Base-by-base conservation (phyloP, 1,140 invertebrate genomes). In the Drosophila nigromelanica region DNA sequence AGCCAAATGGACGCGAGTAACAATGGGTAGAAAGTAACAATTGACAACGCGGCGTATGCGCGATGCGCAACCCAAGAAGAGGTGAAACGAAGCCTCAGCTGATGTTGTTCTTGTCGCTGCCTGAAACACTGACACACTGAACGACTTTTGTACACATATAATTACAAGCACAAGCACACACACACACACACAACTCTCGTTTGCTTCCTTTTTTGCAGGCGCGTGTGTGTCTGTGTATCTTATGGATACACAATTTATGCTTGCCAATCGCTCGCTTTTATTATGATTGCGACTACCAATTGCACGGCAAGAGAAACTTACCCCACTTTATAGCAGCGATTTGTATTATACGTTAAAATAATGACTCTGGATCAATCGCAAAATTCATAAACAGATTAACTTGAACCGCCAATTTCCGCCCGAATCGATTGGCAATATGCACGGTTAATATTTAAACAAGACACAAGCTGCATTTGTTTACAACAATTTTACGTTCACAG, bases 161-260 rank as follows among this genome's bases (percentile, higher is more conserved):
- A 54, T 56, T 40, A 63, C 51, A 50, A 45, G 40, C 43, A 43
- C 48, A 51, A n/a, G n/a, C 10, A 56, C n/a, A 43, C 66, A 63
- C 58, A 59, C 30, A 68, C 15, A 14, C 24, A 14, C 5, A 14
- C 35, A 52, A 63, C 37, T 50, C 42, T 55, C 51, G 40, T 11
- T 55, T 39, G 40, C n/a, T 67, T 50, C 43, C 55, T 35, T 51
- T 68, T 45, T 35, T 43, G 64, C 61, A 75, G 45, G 62, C 58
- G 60, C 60, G 43, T 47, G 18, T 64, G 73, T 79, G 45, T 67
- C 55, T 79, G 73, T 86, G 73, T 85, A 80, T 83, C 75, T 83
- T 72, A 89, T 89, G 73, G 83, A 89, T 89, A 89, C 83, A 89
- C 76, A 89, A 89, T 87, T 87, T 87, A 89, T 86, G 82, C 66